Evolutionary conservation across 2,888 invertebrate species (phyloP), one percentile per base, ranked within the genome.

Genomic region (Patella pellucida): DNA sequence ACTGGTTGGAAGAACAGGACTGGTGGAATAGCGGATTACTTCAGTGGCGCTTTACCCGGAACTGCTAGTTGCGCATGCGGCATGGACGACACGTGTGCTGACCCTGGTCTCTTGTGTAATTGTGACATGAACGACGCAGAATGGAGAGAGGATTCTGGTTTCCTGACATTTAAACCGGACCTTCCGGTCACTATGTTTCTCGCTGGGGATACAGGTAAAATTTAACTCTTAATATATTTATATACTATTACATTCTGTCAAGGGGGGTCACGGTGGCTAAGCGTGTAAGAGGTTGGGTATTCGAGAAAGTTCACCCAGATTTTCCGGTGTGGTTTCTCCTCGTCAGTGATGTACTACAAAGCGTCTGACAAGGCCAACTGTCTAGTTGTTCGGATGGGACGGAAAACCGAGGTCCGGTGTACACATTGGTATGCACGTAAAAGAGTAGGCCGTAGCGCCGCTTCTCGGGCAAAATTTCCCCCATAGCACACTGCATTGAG

Each of bases 201-300:
- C 62, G 89, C 89, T 62, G 89, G 89, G 23, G 89, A 89, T 72
- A 89, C 89, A 81, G 89, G 89, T 89, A 80, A 74, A 69, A 31
- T n/a, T 27, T 16, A 52, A 14, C 23, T 14, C 14, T 72, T 52
- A 0, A 15, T 15, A 14, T 68, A 0, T 12, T 27, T 50, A 23
- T 51, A 41, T 52, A 27, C n/a, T 16, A 12, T 27, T 52, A 52
- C n/a, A 11, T 69, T 73, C 52, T 1, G 9, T 15, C n/a, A n/a
- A n/a, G n/a, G n/a, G n/a, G n/a, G n/a, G n/a, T n/a, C n/a, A n/a
- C n/a, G n/a, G n/a, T n/a, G n/a, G n/a, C n/a, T n/a, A n/a, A n/a
- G n/a, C n/a, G n/a, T n/a, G n/a, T n/a, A n/a, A n/a, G n/a, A n/a
- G n/a, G n/a, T n/a, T n/a, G n/a, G n/a, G n/a, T n/a, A n/a, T n/a